Evolutionary conservation across 2,113 vertebrate genomes (phyloP).

Genomic region (Scomber japonicus): DNA sequence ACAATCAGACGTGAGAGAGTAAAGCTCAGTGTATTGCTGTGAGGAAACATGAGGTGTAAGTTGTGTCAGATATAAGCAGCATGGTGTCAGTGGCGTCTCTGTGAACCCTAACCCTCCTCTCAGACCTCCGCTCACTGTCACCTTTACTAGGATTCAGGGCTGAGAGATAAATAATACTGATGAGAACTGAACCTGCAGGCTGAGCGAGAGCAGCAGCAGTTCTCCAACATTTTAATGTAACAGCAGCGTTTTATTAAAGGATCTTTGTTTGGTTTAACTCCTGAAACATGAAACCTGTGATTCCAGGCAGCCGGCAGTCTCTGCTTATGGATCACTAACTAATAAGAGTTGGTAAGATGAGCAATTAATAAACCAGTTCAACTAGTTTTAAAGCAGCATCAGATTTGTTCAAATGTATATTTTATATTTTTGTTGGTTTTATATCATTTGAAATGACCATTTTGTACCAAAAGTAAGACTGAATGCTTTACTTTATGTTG

Average conservation of each 20-base stretch:
- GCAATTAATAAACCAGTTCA: too few relatives aligned
- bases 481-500: too few relatives aligned
- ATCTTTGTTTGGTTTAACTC: slow-evolving; percentile 7
- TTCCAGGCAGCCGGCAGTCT: too few relatives aligned
- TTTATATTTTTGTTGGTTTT: too few relatives aligned
- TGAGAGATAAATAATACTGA: background rate
- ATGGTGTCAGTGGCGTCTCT: slow-evolving; percentile 22
- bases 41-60: slow-evolving; percentile 23
- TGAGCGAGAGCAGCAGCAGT: background rate
- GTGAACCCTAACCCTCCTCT: background rate
- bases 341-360: too few relatives aligned
- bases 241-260: slow-evolving; percentile 42
- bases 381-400: too few relatives aligned
- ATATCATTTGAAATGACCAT: too few relatives aligned
- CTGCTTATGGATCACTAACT: too few relatives aligned
- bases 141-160: background rate
- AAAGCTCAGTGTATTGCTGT: slow-evolving; percentile 2
- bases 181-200: background rate
- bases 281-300: too few relatives aligned
- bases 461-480: too few relatives aligned
- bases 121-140: too few relatives aligned
- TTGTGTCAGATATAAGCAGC: slow-evolving; percentile 53
- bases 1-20: background rate
- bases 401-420: too few relatives aligned
- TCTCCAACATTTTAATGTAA: background rate